These are phyloP conservation scores for Euplagia quadripunctaria DNA, from an alignment of 2,888 invertebrate genomes.

Conservation along the genomic window DNA sequence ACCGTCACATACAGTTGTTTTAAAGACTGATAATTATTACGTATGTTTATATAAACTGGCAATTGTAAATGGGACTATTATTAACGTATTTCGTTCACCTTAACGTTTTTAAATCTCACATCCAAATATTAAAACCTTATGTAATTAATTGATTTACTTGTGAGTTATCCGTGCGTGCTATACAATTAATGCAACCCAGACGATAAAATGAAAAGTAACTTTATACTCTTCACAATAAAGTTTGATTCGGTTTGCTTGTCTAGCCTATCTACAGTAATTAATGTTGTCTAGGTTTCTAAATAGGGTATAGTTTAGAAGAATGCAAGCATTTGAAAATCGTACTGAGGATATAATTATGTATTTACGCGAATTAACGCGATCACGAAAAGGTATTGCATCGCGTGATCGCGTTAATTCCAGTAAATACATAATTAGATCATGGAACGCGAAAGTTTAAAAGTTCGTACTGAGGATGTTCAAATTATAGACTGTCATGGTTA, in stretches of 20 bases:
- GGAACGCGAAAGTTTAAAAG: too few species aligned
- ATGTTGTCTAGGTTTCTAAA: too few species aligned
- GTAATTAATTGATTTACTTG: background rate
- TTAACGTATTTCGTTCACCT: background rate
- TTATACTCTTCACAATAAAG: background rate
- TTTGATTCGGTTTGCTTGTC: background rate
- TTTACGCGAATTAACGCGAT: too few species aligned
- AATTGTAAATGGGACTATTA: background rate
- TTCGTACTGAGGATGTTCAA: too few species aligned
- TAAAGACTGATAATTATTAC: background rate
- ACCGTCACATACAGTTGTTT: background rate
- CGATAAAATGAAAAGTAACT: background rate
- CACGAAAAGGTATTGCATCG: too few species aligned
- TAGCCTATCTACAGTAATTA: too few species aligned
- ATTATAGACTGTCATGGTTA: too few species aligned
- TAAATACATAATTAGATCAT: too few species aligned
- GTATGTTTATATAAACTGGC: slow-evolving; percentile 1
- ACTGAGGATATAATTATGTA: too few species aligned
- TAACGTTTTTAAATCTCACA: background rate
- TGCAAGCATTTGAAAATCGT: background rate
- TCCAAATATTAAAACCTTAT: background rate
- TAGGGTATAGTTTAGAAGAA: background rate
- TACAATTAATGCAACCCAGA: background rate
- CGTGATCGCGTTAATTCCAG: too few species aligned
- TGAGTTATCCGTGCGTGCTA: background rate